Conservation (phyloP, 2,888 invertebrate genomes). For the Coremacera marginata region DNA sequence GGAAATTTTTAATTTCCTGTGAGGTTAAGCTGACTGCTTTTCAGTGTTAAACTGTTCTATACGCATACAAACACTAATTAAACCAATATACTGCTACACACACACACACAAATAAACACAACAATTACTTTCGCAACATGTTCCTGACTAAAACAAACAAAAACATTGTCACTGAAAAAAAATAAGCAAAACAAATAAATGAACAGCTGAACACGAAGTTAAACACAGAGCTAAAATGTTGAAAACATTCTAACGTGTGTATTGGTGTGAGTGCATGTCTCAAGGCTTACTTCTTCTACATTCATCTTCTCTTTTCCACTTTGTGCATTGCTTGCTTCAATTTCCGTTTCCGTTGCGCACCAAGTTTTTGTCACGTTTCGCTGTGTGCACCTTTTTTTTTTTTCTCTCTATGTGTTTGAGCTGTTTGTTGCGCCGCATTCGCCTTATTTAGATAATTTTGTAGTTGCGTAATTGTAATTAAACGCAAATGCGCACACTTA, state of each 20-base stretch:
- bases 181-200: not conserved
- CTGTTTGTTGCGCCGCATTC: not conserved
- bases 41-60: not conserved
- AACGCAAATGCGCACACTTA: not conserved
- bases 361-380: slow-evolving; percentile 2
- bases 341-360: not conserved
- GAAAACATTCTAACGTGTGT: not conserved
- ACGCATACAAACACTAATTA: not conserved
- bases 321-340: not conserved
- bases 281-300: not conserved
- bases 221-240: not conserved
- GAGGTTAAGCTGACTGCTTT: not conserved
- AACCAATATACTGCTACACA: not conserved
- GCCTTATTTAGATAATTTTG: not conserved
- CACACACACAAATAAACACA: not conserved
- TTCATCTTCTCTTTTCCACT: not conserved
- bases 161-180: not conserved
- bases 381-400: not conserved
- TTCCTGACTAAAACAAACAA: not conserved
- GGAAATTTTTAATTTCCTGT: not conserved
- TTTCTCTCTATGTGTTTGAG: not conserved
- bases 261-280: not conserved
- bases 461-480: not conserved
- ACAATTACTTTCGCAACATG: not conserved
- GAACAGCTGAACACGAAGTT: not conserved